These are phyloP conservation scores for Gnathonemus longibarbis DNA, from an alignment of 2,113 vertebrate species.

Conservation along the genomic window DNA sequence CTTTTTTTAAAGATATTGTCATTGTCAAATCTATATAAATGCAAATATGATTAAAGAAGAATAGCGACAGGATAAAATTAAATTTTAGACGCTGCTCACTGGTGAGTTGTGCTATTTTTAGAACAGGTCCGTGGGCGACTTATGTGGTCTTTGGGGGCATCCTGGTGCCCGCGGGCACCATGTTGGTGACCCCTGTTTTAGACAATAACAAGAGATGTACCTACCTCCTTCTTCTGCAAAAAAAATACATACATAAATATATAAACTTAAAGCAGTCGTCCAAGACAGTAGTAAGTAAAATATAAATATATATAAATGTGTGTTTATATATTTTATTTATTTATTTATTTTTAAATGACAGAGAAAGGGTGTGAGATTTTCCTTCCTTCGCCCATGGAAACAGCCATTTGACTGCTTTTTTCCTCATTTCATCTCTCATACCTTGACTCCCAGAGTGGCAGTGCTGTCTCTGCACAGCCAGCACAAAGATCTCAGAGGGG, in stretches of 20 bases:
- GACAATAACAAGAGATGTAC: constrained; percentile 37
- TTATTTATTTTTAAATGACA: background rate
- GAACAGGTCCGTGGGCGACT: too few relatives aligned
- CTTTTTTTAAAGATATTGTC: too few relatives aligned
- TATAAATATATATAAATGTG: background rate
- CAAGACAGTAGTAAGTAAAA: constrained; percentile 22
- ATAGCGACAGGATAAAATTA: too few relatives aligned
- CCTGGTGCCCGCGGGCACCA: too few relatives aligned
- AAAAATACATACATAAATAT: constrained; percentile 23
- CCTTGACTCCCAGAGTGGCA: background rate
- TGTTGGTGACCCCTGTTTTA: background rate
- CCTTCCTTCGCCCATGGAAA: background rate
- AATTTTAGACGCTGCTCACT: too few relatives aligned
- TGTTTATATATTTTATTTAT: too few relatives aligned
- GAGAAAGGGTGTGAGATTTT: background rate
- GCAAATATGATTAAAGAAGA: too few relatives aligned
- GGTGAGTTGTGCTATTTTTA: too few relatives aligned
- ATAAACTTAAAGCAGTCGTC: background rate
- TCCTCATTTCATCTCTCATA: background rate
- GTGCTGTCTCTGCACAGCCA: background rate
- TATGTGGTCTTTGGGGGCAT: too few relatives aligned
- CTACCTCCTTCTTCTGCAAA: constrained; percentile 55
- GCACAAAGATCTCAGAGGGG: background rate
- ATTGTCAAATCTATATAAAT: too few relatives aligned
- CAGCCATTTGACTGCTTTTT: background rate